These are phyloP conservation scores for Pyrgilauda ruficollis DNA, from an alignment of 2,113 vertebrate species.

Conservation along the genomic window DNA sequence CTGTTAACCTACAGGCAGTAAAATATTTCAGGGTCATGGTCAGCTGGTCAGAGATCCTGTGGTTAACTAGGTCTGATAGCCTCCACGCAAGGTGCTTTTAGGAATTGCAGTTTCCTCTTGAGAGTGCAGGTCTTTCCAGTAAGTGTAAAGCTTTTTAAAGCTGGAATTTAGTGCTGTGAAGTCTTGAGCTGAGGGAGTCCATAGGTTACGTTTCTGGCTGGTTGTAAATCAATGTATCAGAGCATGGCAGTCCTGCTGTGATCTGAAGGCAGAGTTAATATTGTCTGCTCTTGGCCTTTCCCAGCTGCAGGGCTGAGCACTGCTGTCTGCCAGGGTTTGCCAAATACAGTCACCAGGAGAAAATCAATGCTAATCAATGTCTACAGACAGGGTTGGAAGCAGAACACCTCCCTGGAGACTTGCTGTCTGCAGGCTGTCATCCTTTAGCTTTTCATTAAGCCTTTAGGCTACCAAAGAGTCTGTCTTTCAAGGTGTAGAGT, in stretches of 20 bases:
- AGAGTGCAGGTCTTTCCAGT: background rate
- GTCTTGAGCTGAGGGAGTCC: background rate
- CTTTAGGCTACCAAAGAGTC: background rate
- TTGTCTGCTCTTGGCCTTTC: background rate
- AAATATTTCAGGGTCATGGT: background rate
- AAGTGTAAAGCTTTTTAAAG: background rate
- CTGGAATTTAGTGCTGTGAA: background rate
- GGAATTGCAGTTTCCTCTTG: background rate
- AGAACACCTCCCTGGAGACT: background rate
- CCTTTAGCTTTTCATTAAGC: background rate
- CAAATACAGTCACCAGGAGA: background rate
- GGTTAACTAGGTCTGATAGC: background rate
- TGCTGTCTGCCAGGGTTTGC: background rate
- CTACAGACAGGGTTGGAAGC: background rate
- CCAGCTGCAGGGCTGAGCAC: background rate
- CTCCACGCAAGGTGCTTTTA: background rate
- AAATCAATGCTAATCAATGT: background rate
- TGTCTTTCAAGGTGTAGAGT: background rate
- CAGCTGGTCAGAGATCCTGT: background rate
- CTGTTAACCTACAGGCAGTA: background rate
- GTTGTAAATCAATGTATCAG: background rate
- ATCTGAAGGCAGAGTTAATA: background rate
- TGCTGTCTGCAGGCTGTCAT: background rate
- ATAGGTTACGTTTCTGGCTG: background rate
- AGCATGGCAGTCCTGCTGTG: background rate